Evolutionary conservation across 2,797 vertebrate species (phyloP).

Genomic region (Dermochelys coriacea): DNA sequence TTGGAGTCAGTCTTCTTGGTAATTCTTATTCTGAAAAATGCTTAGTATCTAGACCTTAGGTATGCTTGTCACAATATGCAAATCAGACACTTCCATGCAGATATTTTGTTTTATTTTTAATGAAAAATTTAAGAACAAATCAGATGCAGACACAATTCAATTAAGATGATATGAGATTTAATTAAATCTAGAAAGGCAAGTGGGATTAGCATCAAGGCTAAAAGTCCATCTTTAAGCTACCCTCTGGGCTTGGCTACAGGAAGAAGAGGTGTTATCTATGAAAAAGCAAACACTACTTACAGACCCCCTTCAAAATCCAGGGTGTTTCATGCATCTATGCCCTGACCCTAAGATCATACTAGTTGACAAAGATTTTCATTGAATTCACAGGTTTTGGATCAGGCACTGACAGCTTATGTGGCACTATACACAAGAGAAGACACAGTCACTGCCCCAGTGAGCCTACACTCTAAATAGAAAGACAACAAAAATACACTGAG

Average conservation of each 20-base stretch:
- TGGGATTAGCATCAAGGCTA: not conserved
- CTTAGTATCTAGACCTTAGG: not conserved
- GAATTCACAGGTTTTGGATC: not conserved
- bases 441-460: not conserved
- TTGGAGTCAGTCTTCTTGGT: not conserved
- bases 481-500: not conserved
- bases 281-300: constrained; percentile 10
- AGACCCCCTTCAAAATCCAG: not conserved
- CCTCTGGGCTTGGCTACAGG: not conserved
- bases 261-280: rapidly evolving
- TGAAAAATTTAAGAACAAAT: not conserved
- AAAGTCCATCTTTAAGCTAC: not conserved
- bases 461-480: not conserved
- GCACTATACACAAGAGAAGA: not conserved
- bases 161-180: not conserved
- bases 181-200: not conserved
- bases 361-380: not conserved
- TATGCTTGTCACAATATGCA: not conserved
- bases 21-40: not conserved
- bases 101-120: not conserved
- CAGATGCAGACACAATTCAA: not conserved
- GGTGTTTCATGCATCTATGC: not conserved
- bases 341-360: not conserved
- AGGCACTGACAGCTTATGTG: not conserved
- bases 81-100: not conserved